Base-by-base conservation (phyloP, 2,797 vertebrate species). In the Sylvilagus floridanus region DNA sequence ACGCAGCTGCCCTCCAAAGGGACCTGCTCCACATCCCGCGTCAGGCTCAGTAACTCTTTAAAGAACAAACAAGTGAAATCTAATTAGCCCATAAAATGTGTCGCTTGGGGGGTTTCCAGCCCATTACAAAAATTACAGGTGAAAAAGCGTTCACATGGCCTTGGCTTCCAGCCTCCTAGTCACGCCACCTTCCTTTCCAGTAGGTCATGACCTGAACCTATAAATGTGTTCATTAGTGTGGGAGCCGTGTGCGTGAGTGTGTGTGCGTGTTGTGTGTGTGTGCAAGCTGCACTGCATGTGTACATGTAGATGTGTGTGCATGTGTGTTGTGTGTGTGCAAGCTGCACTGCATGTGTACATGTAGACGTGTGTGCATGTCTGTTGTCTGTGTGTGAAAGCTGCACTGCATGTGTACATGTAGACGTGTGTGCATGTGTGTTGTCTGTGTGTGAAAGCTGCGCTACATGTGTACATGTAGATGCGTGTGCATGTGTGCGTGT, bases 51-150 rank as follows among this genome's bases (percentile, higher is more conserved):
- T 32, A 75, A 5, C 57, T 82, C 66, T 35, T 84, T 50, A 54
- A 68, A 78, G 84, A 73, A 57, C 37, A 92, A 83, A 88, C 75
- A 82, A 84, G 79, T 54, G 82, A 88, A 63, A 89, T 65, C 73
- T 89, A 54, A 57, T 93, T 89, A 91, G 69, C 69, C 93, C 81
- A 62, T 79, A 92, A 87, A 63, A 32, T 32, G 52, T 26, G 77
- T 37, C 0, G 0, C 60, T 65, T 60, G 35, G n/a, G 17, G 42
- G 35, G 73, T 35, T 93, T 72, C 37, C 12, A 30, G 71, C 47
- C 57, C 78, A 85, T 54, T 19, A 81, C 60, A 83, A 54, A 72
- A 42, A 73, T 9, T 4, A 5, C 12, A 16, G 81, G 68, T 50
- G 42, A 66, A 77, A 35, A 92, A 65, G 37, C 47, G 3, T 30